Conservation (phyloP, 2,797 vertebrate genomes). For the Uromys caudimaculatus region DNA sequence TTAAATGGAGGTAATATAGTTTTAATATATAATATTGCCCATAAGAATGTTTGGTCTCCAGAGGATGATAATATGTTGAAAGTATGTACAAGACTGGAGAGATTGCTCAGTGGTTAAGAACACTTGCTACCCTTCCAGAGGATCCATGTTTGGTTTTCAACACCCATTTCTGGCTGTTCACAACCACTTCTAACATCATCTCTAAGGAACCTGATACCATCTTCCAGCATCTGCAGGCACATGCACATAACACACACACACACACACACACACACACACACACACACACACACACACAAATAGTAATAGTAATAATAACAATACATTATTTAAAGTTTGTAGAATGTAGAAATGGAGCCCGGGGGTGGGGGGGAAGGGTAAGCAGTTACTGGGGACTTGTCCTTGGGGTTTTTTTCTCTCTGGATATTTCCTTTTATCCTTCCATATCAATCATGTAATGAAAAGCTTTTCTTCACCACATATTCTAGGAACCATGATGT, state of each 20-base stretch:
- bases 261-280: background rate
- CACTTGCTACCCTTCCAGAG: background rate
- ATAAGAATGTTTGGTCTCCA: background rate
- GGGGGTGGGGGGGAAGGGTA: no score
- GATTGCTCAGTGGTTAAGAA: background rate
- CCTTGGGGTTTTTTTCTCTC: background rate
- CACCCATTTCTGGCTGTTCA: background rate
- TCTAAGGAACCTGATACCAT: background rate
- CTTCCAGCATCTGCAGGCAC: background rate
- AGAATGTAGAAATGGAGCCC: background rate
- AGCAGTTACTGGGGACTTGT: background rate
- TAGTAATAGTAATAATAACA: background rate
- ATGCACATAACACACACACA: background rate
- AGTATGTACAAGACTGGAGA: background rate
- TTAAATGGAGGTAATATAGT: background rate
- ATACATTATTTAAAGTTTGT: background rate
- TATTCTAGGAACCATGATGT: no score
- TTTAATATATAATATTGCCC: background rate
- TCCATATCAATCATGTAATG: background rate
- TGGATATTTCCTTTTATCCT: background rate
- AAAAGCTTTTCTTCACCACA: background rate
- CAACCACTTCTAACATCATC: background rate
- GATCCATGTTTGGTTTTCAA: background rate
- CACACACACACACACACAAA: background rate
- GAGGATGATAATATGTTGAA: background rate